Evolutionary conservation across 1,140 invertebrate genomes (phyloP), one percentile per base, ranked within the genome.

Genomic region (Akabosia matsudoensis): DNA sequence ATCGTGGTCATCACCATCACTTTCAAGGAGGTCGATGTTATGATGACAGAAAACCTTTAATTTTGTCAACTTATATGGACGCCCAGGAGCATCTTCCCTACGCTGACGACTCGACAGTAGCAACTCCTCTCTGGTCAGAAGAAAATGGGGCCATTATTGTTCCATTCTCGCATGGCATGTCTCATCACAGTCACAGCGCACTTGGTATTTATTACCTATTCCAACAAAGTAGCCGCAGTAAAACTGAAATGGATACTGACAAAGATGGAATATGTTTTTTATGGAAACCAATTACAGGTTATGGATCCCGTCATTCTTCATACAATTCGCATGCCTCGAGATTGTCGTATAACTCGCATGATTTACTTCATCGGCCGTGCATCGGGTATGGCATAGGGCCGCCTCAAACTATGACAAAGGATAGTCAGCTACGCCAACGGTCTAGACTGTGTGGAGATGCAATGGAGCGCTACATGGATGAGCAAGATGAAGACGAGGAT

Each of bases 81-180:
- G 95, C 94, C 74, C 70, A 97, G 85, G 94, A 96, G 87, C 94
- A 97, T 85, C 89, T 98, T 82, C 96, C 96, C n/a, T 98, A 96
- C 85, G 96, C 96, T 33, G 96, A 98, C 85, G 96, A 97, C 85
- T 97, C 95, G 61, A 95, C 95, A 83, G 96, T 96, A 73, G 96
- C 97, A 1, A 98, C 96, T 61, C 96, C 96, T 16, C 96, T 97
- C 92, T 67, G 61, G 61, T 97, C 95, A 73, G 96, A 97, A 87
- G 95, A 97, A 85, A 96, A 96, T 85, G 94, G 94, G 80, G 93
- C 93, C 81, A 95, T 96, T 85, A 92, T 96, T 81, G 92, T 96
- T 78, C 93, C 94, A 1, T 91, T 93, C 81, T 94, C 94, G 85
- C 92, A 92, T 84, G 88, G 91, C 78, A 93, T 90, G 86, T 88